Evolutionary conservation across 2,888 invertebrate genomes (phyloP), one percentile per base, ranked within the genome.

Genomic region (Ennomos erosarius): DNA sequence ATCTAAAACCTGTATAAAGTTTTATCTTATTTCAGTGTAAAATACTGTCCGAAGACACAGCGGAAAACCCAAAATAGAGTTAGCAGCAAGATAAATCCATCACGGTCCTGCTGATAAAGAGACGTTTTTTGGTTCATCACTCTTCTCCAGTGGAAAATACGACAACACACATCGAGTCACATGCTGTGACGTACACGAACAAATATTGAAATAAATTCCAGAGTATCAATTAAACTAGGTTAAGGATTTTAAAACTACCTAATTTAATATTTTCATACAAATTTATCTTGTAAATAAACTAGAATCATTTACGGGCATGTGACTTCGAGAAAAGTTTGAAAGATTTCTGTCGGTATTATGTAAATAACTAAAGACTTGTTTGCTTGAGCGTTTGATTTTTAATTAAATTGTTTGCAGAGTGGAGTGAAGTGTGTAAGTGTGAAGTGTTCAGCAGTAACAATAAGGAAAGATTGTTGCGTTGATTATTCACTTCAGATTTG

Each of bases 71-170:
- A 55, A 78, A 76, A 74, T 76, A 75, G 72, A 69, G 71, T 65
- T 71, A 67, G 69, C 58, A 73, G 75, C 76, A 62, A 87, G 87
- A 88, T 88, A 89, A 86, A 90, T 90, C 89, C 89, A 90, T 90
- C 90, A 89, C 78, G 69, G 71, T 69, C 72, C 76, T 56, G 61
- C 69, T 75, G 88, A 89, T 87, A 87, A 85, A 74, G 58, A 62
- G 70, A 67, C 78, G 73, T 75, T 78, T 76, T 80, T 71, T 71
- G 69, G 79, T 78, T 73, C 75, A 78, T 79, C 77, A 76, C 66
- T 75, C 78, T 76, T 60, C 39, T 65, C 47, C 63, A 70, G 55
- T 65, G 72, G 72, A 74, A 73, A 73, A 75, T 55, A 69, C 73
- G 72, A 64, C 69, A 70, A 74, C 55, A 71, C 65, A 74, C 64